Conservation (phyloP, 2,113 vertebrate genomes). For the Speoplatyrhinus poulsoni region DNA sequence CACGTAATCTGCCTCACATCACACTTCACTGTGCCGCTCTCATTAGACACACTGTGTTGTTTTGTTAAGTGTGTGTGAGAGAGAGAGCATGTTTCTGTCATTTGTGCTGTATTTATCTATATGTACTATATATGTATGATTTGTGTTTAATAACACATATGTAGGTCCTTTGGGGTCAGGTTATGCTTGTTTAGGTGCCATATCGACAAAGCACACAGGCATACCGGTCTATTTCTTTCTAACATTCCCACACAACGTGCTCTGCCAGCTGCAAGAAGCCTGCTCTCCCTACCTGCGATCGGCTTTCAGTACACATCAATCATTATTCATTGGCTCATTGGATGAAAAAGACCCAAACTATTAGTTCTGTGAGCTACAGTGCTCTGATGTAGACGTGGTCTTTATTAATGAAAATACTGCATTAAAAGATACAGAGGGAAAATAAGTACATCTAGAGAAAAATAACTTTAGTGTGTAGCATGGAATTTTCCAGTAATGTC, state of each 20-base stretch:
- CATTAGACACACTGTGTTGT: slow-evolving; percentile 35
- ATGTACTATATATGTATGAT: too few relatives aligned
- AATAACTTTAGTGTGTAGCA: slow-evolving; percentile 5
- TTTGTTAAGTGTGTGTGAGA: slow-evolving; percentile 12
- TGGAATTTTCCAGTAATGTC: slow-evolving; percentile 44
- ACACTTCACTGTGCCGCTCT: slow-evolving; percentile 52
- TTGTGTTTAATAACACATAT: too few relatives aligned
- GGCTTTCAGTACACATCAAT: slow-evolving; percentile 46
- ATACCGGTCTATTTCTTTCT: slow-evolving; percentile 5
- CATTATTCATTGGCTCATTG: slow-evolving; percentile 56
- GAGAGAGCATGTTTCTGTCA: background rate
- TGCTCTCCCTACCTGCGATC: slow-evolving; percentile 33
- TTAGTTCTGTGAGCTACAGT: slow-evolving; percentile 15
- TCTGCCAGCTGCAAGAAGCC: background rate
- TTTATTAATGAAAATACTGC: slow-evolving; percentile 2
- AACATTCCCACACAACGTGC: slow-evolving; percentile 9
- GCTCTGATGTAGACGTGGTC: slow-evolving; percentile 21
- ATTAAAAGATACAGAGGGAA: background rate
- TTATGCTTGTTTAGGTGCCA: background rate
- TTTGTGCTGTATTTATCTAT: too few relatives aligned
- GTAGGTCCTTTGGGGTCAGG: too few relatives aligned
- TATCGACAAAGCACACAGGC: background rate
- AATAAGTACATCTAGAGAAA: slow-evolving; percentile 9
- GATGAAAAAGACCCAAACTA: slow-evolving; percentile 6
- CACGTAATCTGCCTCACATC: slow-evolving; percentile 63